These are phyloP conservation scores for Drosophila pectinifera DNA, from an alignment of 1,140 invertebrate genomes.

Conservation along the genomic window DNA sequence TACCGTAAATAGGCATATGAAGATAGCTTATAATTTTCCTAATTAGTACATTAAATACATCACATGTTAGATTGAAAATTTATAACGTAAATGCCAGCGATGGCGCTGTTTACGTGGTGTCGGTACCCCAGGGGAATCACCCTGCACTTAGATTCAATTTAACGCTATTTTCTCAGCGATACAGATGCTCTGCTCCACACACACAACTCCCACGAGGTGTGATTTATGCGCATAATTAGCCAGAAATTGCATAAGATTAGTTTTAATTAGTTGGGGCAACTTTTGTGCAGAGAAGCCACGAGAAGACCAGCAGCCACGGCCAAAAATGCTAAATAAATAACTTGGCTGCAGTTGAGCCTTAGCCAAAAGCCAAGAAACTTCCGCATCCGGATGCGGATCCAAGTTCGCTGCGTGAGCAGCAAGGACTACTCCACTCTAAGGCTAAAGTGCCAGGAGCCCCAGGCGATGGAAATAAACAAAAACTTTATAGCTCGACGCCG, in stretches of 20 bases:
- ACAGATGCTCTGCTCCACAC: background rate
- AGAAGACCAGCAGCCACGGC: background rate
- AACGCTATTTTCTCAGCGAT: conserved; percentile 1
- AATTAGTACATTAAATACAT: too few relatives aligned
- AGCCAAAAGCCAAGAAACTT: conserved; percentile 35
- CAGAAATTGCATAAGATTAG: conserved; percentile 57
- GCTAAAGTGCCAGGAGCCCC: conserved; percentile 20
- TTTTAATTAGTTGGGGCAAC: conserved; percentile 65
- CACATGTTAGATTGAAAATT: background rate
- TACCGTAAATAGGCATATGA: background rate
- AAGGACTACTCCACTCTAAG: conserved; percentile 8
- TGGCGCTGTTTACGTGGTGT: too few relatives aligned
- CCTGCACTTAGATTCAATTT: conserved; percentile 16
- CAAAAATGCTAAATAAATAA: conserved; percentile 52
- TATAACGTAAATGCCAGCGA: too few relatives aligned
- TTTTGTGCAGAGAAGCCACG: conserved; percentile 4
- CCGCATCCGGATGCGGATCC: conserved; percentile 10
- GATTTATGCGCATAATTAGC: conserved; percentile 49
- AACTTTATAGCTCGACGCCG: conserved; percentile 37
- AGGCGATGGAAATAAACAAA: conserved; percentile 45
- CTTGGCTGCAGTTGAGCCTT: conserved; percentile 37
- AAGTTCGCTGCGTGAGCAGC: conserved; percentile 8
- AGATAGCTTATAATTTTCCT: too few relatives aligned
- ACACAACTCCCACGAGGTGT: conserved; percentile 1
- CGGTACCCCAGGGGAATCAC: background rate